Evolutionary conservation across 2,113 vertebrate species (phyloP), one percentile per base, ranked within the genome.

Genomic region (Merops nubicus): DNA sequence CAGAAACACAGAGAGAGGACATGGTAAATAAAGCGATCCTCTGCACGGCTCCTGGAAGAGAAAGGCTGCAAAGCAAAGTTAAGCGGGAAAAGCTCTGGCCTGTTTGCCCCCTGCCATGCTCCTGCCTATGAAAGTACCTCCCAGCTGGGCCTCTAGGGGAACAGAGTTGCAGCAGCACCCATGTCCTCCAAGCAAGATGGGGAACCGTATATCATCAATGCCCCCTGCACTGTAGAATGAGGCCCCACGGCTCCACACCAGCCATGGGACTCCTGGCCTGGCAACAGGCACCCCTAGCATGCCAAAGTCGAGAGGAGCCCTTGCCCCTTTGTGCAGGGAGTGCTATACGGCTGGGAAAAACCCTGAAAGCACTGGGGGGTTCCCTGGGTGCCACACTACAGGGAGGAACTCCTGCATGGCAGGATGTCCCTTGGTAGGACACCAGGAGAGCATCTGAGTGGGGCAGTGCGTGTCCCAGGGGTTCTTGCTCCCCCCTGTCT

Each of bases 71-170:
- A 85, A 84, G 63, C 31, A 65, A 85, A 8, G 26, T 68, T n/a
- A 76, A 80, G 5, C 22, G n/a, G 25, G 8, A 83, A 73, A 92
- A n/a, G 11, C 65, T 51, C 31, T 91, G 80, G 15, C 63, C 20
- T 59, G 42, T 74, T 26, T 73, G 20, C 3, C 12, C 17, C 15
- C 6, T 0, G 0, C 18, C 15, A 28, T 75, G 29, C 11, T 33
- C 33, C 36, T 89, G 64, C 93, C 96, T 6, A 98, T 92, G 88
- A 98, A 98, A 79, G 97, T 95, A 75, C 98, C 94, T 97, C 97
- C 97, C 77, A 98, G 94, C 29, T 97, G 97, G 63, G 98, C 98
- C 87, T 98, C 97, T 91, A 97, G 95, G 64, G 95, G 96, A 26
- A 98, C 96, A 43, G 96, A 36, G 97, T 88, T 1, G 33, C 93